Evolutionary conservation across 2,113 vertebrate species (phyloP).

Genomic region (Casuarius casuarius): DNA sequence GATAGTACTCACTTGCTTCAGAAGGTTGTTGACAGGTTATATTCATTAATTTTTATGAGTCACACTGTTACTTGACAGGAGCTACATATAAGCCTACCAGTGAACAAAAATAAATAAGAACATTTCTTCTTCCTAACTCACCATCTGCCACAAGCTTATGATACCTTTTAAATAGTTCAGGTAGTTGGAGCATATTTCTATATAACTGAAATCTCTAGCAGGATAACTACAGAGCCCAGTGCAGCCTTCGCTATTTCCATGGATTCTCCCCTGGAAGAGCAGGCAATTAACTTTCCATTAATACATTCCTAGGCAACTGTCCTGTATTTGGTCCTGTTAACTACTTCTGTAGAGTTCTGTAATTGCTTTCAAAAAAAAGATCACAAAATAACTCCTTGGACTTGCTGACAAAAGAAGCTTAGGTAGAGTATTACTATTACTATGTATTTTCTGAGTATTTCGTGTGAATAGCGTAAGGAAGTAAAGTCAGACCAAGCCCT

Average conservation of each 20-base stretch:
- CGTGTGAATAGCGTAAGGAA: neutral
- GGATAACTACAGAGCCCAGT: neutral
- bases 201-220: neutral
- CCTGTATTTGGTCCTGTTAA: neutral
- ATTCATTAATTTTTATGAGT: slow-evolving; percentile 45
- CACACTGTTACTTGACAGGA: slow-evolving; percentile 46
- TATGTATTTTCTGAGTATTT: neutral
- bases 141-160: slow-evolving; percentile 60
- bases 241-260: neutral
- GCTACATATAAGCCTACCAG: slow-evolving; percentile 39
- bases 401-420: neutral
- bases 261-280: neutral
- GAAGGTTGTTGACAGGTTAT: slow-evolving; percentile 45
- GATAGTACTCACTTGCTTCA: neutral
- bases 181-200: neutral
- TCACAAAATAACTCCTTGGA: neutral
- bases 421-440: neutral
- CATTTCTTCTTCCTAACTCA: slow-evolving; percentile 30
- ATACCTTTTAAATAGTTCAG: slow-evolving; percentile 48
- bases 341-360: neutral
- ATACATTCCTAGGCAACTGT: neutral
- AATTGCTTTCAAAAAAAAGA: neutral
- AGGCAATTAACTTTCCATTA: neutral
- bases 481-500: neutral
- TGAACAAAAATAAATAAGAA: slow-evolving; percentile 65